Base-by-base conservation (phyloP, 2,888 invertebrate species). In the Mechanitis messenoides region DNA sequence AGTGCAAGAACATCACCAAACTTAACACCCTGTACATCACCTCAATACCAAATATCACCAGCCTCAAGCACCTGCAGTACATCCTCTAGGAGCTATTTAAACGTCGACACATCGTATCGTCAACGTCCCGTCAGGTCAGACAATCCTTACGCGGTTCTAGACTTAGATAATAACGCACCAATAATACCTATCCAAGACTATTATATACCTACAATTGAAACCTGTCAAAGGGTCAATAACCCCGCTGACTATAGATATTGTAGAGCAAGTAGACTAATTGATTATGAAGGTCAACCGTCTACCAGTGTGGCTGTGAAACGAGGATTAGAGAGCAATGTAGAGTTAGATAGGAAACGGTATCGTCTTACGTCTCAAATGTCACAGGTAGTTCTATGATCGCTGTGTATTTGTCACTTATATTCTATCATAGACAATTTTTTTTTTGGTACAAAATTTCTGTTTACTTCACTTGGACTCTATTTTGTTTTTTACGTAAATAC, bases 361-460 rank as follows among this genome's bases (percentile, higher is more conserved):
- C 74, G 87, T 5, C 71, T 87, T 20, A 71, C 82, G 31, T 72
- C 83, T 0, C 84, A 85, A 61, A 77, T 87, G 79, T 85, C 87
- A 2, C 87, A 87, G 69, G 86, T 84, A 12, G 85, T 87, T 68
- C 87, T 87, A 72, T 88, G 84, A 88, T 83, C 70, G 64, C 70
- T 53, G 55, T 63, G 53, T 65, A 64, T 69, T 60, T n/a, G 77
- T 78, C 77, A 69, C 62, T 20, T 31, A 58, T 7, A 50, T 42
- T 3, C 31, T 31, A 31, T 50, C 31, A 50, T 50, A 47, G 47
- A 47, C 50, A 31, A 50, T 31, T 31, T 31, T 50, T 31, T 31
- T 50, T 31, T 50, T 31, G 28, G 42, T 42, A 42, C 42, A 42
- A 42, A 38, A 42, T 42, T 42, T 42, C 42, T 9, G 42, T 42